Evolutionary conservation across 2,888 invertebrate genomes (phyloP).

Genomic region (Alsophila aescularia): DNA sequence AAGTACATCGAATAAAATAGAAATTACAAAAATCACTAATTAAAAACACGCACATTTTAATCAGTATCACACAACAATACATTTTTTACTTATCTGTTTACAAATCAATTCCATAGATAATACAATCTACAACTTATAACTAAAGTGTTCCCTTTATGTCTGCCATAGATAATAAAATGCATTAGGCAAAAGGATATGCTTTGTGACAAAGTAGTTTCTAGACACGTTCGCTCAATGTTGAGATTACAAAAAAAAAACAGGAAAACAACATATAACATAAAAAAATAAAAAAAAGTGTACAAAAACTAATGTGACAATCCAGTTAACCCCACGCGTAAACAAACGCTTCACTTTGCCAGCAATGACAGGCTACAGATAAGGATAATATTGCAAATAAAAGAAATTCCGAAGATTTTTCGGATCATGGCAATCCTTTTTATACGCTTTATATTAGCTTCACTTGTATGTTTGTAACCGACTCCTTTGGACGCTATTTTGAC

Average conservation of each 20-base stretch:
- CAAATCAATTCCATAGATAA: constrained; percentile 48
- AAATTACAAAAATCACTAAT: constrained; percentile 50
- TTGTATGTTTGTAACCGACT: no score
- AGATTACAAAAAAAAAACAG: background rate
- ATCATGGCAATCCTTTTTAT: no score
- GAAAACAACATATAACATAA: no score
- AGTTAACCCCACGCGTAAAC: no score
- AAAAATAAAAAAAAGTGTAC: no score
- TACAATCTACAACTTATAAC: constrained; percentile 33
- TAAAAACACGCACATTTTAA: constrained; percentile 59
- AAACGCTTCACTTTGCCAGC: no score
- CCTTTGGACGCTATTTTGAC: no score
- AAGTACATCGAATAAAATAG: constrained; percentile 36
- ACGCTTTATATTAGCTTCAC: no score
- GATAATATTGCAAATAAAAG: no score
- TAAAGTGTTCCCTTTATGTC: constrained; percentile 26
- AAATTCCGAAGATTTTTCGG: no score
- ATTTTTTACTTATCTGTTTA: constrained; percentile 30
- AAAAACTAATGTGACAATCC: no score
- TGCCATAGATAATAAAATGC: constrained; percentile 24
- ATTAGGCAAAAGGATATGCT: constrained; percentile 20
- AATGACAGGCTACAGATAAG: no score
- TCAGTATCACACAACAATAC: constrained; percentile 62
- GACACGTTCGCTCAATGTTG: constrained; percentile 14
- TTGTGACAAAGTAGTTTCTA: constrained; percentile 20